Conservation (phyloP, 2,888 invertebrate genomes). For the Spatulosminthurus flaviceps region DNA sequence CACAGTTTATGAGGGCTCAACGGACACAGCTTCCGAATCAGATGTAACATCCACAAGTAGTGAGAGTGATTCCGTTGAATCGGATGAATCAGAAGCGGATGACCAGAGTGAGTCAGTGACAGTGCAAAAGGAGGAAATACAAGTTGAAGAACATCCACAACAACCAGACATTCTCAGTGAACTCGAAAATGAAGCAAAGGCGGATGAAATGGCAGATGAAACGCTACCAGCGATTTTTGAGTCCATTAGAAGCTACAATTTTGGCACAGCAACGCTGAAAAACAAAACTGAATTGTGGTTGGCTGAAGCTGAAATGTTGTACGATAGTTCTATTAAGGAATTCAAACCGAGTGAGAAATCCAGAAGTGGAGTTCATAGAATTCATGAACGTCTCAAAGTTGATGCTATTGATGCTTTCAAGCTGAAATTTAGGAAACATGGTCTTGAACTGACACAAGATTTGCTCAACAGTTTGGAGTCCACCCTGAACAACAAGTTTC, state of each 20-base stretch:
- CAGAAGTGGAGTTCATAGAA: neutral
- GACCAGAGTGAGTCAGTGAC: no score
- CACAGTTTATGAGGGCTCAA: no score
- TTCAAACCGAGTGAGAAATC: neutral
- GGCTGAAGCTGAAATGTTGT: neutral
- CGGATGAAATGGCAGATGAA: neutral
- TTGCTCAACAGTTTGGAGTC: neutral
- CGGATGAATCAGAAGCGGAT: no score
- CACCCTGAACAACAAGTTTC: neutral
- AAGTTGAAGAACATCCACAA: no score
- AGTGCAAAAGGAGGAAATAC: no score
- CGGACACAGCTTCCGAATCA: no score
- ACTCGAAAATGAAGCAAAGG: neutral
- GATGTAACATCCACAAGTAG: no score
- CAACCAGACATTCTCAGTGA: no score
- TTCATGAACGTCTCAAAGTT: neutral
- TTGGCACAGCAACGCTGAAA: neutral
- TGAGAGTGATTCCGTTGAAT: no score
- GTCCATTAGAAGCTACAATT: neutral
- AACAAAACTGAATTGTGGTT: neutral
- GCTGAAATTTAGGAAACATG: neutral
- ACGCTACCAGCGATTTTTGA: neutral
- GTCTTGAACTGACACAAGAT: neutral
- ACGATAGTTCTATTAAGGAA: neutral
- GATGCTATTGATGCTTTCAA: neutral